Evolutionary conservation across 2,113 vertebrate genomes (phyloP).

Genomic region (Lonchura striata): DNA sequence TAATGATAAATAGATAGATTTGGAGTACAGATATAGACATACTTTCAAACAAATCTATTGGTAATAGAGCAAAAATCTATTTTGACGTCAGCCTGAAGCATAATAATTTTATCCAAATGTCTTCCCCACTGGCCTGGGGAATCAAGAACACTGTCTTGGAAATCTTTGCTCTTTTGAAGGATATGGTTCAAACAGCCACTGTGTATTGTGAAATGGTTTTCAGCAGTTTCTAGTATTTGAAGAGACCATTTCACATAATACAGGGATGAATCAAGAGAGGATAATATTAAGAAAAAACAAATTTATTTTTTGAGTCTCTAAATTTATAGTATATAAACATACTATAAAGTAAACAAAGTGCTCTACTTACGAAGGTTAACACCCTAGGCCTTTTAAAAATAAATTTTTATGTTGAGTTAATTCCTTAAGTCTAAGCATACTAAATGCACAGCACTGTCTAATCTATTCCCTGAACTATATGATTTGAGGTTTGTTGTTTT

Average conservation of each 20-base stretch:
- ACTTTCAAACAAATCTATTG: neutral
- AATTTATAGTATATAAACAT: neutral
- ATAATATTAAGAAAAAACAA: neutral
- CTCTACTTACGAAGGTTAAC: neutral
- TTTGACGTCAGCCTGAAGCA: neutral
- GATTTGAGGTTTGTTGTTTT: neutral
- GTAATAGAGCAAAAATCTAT: neutral
- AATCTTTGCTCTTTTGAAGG: neutral
- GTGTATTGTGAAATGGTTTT: neutral
- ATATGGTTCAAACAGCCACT: neutral
- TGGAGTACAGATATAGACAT: neutral
- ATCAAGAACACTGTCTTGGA: neutral
- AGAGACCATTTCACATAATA: neutral
- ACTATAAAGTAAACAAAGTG: neutral
- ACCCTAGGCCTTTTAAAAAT: neutral
- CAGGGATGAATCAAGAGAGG: neutral
- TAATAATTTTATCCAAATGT: neutral
- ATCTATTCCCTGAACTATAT: slow-evolving; percentile 47
- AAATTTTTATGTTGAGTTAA: slow-evolving; percentile 29
- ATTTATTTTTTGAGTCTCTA: neutral
- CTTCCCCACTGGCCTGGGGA: neutral
- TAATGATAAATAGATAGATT: neutral
- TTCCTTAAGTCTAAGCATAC: neutral
- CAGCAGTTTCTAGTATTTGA: neutral
- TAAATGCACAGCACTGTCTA: slow-evolving; percentile 25